phyloP scores from a whole-genome alignment of 2,888 invertebrate species.

The Aphidoletes aphidimyza region DNA sequence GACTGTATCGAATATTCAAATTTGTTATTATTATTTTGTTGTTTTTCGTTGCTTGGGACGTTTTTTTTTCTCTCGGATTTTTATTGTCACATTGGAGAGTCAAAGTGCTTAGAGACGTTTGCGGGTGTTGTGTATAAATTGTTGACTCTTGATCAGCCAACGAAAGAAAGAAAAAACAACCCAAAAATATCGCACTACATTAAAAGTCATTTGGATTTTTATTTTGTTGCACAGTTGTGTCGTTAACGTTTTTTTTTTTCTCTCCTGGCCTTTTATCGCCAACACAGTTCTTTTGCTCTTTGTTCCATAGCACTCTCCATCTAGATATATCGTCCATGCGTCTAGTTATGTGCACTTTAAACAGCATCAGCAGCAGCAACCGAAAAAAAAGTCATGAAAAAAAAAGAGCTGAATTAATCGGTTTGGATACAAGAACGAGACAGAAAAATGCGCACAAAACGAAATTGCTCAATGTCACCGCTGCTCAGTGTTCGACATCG shows the following conservation, averaged over 20 bases:
- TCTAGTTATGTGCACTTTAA: constrained; percentile 18
- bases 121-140: background rate
- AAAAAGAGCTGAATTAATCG: constrained; percentile 43
- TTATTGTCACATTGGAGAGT: background rate
- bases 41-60: background rate
- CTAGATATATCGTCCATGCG: constrained; percentile 34
- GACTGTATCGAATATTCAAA: constrained; percentile 9
- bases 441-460: constrained; percentile 48
- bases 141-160: too few relatives aligned
- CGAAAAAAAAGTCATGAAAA: background rate
- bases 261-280: background rate
- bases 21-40: constrained; percentile 38
- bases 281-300: background rate
- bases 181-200: constrained; percentile 5
- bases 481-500: background rate
- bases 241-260: background rate
- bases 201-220: constrained; percentile 28
- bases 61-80: background rate
- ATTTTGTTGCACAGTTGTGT: constrained; percentile 3
- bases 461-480: constrained; percentile 51
- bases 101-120: background rate
- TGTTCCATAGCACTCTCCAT: background rate
- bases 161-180: too few relatives aligned
- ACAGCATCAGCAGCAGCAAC: background rate
- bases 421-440: background rate